Base-by-base conservation (phyloP, 2,888 invertebrate species). In the Chrysina gloriosa region DNA sequence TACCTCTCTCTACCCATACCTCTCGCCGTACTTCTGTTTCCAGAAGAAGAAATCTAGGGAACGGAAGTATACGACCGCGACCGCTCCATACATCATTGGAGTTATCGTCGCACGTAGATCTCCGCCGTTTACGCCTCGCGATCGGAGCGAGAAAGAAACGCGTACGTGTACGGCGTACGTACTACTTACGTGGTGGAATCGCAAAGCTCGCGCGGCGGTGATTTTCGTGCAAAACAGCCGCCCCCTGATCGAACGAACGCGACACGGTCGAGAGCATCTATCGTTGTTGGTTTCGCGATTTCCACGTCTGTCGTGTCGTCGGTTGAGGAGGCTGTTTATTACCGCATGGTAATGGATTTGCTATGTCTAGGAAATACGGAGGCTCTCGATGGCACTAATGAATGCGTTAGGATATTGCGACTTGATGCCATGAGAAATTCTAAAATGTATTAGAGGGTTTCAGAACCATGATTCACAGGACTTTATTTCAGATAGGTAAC, bases 181-280 rank as follows among this genome's bases (percentile, higher is more conserved):
- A 14, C n/a, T n/a, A n/a, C n/a, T n/a, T n/a, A n/a, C n/a, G n/a
- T n/a, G n/a, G n/a, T n/a, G 54, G 21, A 47, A 29, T 45, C 34
- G 45, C 56, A 64, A 56, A 47, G 48, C 63, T 64, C 45, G 58
- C 65, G 68, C 47, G 9, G 72, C 71, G 69, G 72, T 70, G 72
- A 71, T 73, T 72, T 72, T 74, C 78, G 78, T 78, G 77, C 77
- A 75, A 78, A 29, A 29, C n/a, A n/a, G n/a, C n/a, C n/a, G n/a
- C n/a, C n/a, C n/a, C 2, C 52, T 73, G 68, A 68, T 76, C 74
- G 68, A 68, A 68, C 71, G 69, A 34, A 70, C n/a, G n/a, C n/a
- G 74, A 73, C 77, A 79, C 77, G 77, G 77, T 77, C 75, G 54
- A 71, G 63, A 48, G 45, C 36, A 65, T 27, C 63, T 21, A 21